Percentiles rank a stretch among this genome's conserved stretches.
Evolutionary conservation across 2,113 vertebrate species (phyloP).

Genomic region (Dolichallabes microphthalmus): DNA sequence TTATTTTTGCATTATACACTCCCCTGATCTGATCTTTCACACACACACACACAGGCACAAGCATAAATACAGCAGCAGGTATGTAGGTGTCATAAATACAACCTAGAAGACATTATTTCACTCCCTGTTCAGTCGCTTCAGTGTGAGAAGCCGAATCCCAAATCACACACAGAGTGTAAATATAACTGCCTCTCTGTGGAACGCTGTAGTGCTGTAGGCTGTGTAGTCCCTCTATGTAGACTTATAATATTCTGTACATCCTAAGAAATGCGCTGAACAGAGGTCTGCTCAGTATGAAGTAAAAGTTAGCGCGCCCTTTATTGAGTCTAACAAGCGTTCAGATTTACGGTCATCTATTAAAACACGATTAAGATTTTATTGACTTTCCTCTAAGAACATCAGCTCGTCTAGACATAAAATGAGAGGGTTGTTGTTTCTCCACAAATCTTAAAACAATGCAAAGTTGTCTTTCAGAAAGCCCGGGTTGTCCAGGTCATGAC

Average conservation of each 20-base stretch:
- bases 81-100: not conserved
- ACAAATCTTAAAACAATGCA: too few relatives aligned
- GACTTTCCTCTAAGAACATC: too few relatives aligned
- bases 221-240: not conserved
- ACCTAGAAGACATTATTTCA: not conserved
- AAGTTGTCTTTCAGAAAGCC: too few relatives aligned
- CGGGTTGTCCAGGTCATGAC: too few relatives aligned
- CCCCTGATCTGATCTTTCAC: not conserved
- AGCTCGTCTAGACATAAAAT: too few relatives aligned
- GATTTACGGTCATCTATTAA: not conserved
- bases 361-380: too few relatives aligned
- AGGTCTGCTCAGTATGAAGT: not conserved
- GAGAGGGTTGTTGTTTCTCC: too few relatives aligned
- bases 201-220: not conserved
- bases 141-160: too few relatives aligned
- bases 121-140: not conserved
- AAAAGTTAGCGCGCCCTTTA: not conserved
- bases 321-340: not conserved
- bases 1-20: not conserved
- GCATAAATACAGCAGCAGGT: not conserved
- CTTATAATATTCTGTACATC: not conserved
- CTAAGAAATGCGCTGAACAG: not conserved
- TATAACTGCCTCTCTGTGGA: not conserved
- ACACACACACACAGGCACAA: not conserved
- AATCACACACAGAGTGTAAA: not conserved